Base-by-base conservation (phyloP, 30 jellyfish, hydroid and myxozoan genomes). In the Cassiopea xamachana region DNA sequence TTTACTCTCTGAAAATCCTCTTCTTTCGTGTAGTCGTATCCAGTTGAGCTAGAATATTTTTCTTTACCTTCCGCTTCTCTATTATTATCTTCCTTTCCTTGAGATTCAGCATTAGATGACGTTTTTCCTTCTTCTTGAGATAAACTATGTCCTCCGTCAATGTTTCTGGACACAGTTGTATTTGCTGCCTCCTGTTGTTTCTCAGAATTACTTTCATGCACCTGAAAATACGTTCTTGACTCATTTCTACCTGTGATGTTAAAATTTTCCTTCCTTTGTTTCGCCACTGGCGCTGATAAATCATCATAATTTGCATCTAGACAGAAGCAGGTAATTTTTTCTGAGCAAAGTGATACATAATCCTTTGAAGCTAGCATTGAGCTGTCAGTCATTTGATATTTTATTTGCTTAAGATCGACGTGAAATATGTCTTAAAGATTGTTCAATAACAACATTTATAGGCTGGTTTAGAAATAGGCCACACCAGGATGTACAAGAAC, bases 261-360 rank as follows among this genome's bases (percentile, higher is more conserved):
- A 27, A 27, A 27, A 27, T 27, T 27, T 27, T 27, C 39, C 39
- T 27, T 59, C 13, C 69, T 59, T 14, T 14, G 13, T 59, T 59
- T 59, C 69, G 69, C 14, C 14, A 6, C 14, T 59, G 14, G 69
- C 69, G 69, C n/a, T 69, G 82, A 73, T 39, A 73, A 73, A 4
- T 73, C 82, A 17, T 51, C 14, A 59, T 73, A 73, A 49, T 73
- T 49, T 17, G 82, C 82, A 73, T 73, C 82, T 73, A 73, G 14
- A 59, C 39, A 27, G 39, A 27, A 27, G 39, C 39, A 27, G 39
- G 39, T 27, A 27, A 27, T 27, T 27, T 27, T 27, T 27, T 27
- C 39, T 27, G 39, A 27, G 39, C 39, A 27, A 27, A 27, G 39
- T 27, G 39, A 27, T 27, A 27, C 39, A 27, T 27, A 27, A 27